Evolutionary conservation across 2,888 invertebrate species (phyloP).

Genomic region (Dioctria linearis): DNA sequence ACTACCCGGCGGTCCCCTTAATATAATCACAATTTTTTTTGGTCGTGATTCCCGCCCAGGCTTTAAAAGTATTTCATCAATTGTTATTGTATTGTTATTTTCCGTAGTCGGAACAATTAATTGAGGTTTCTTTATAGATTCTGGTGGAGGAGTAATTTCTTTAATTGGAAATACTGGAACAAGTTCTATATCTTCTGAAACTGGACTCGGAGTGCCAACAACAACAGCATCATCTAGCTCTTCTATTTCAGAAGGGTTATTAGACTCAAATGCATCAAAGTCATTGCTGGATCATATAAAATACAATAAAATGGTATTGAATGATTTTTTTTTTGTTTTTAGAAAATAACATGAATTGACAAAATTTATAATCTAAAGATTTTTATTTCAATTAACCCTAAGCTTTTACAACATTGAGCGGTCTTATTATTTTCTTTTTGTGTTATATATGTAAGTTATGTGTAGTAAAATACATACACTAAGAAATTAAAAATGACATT

Average conservation of each 20-base stretch:
- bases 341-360: slow-evolving; percentile 19
- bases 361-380: slow-evolving; percentile 22
- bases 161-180: slow-evolving; percentile 36
- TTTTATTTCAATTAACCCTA: slow-evolving; percentile 36
- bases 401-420: slow-evolving; percentile 25
- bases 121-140: slow-evolving; percentile 53
- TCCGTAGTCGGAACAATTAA: slow-evolving; percentile 63
- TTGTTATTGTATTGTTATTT: slow-evolving; percentile 74
- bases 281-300: slow-evolving; percentile 47
- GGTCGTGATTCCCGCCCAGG: slow-evolving; percentile 89
- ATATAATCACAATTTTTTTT: slow-evolving; percentile 83
- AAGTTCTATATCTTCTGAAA: slow-evolving; percentile 2
- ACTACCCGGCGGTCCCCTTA: slow-evolving; percentile 94
- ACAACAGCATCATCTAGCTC: not conserved
- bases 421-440: not conserved
- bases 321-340: not conserved
- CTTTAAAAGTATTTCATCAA: slow-evolving; percentile 86
- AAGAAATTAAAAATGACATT: slow-evolving; percentile 8
- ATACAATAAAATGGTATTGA: slow-evolving; percentile 39
- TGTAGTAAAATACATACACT: slow-evolving; percentile 20
- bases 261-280: slow-evolving; percentile 23
- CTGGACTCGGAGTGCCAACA: not conserved
- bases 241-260: slow-evolving; percentile 4
- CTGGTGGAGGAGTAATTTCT: not conserved
- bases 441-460: not conserved